phyloP scores from a whole-genome alignment of 2,113 vertebrate genomes.

The Falcunculus frontatus region DNA sequence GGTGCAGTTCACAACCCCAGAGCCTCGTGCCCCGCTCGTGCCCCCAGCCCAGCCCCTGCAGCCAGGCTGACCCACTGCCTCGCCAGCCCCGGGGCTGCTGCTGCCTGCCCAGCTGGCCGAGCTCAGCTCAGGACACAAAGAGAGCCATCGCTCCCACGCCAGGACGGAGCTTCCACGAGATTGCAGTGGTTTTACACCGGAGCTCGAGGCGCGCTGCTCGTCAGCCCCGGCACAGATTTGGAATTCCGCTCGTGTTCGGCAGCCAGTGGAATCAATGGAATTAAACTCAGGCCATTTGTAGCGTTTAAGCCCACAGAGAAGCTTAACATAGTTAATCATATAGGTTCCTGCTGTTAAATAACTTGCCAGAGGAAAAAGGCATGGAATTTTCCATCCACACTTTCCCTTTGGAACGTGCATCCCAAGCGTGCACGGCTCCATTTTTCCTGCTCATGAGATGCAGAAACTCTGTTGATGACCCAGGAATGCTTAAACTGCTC shows the following conservation, averaged over 20 bases:
- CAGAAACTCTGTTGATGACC: not conserved
- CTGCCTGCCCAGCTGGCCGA: not conserved
- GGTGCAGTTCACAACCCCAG: not conserved
- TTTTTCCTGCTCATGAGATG: not conserved
- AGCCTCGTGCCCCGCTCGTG: not conserved
- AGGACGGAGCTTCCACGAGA: rapidly evolving
- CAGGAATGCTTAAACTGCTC: not conserved
- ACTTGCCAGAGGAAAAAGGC: not conserved
- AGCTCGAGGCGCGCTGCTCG: not conserved
- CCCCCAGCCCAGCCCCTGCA: not conserved
- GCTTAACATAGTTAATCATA: constrained; percentile 21
- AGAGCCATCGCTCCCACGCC: rapidly evolving
- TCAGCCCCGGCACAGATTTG: not conserved
- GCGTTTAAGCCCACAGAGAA: not conserved
- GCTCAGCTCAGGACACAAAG: not conserved
- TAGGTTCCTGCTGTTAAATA: not conserved
- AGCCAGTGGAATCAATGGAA: not conserved
- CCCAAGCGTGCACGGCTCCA: not conserved
- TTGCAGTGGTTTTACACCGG: not conserved
- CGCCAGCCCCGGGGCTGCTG: not conserved
- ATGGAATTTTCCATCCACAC: not conserved
- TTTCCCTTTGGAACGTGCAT: not conserved
- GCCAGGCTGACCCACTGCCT: not conserved
- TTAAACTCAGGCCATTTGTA: not conserved
- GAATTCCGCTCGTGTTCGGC: not conserved